These are phyloP conservation scores for Gymnocephalus cernua DNA, from an alignment of 2,113 vertebrate species.

Conservation along the genomic window DNA sequence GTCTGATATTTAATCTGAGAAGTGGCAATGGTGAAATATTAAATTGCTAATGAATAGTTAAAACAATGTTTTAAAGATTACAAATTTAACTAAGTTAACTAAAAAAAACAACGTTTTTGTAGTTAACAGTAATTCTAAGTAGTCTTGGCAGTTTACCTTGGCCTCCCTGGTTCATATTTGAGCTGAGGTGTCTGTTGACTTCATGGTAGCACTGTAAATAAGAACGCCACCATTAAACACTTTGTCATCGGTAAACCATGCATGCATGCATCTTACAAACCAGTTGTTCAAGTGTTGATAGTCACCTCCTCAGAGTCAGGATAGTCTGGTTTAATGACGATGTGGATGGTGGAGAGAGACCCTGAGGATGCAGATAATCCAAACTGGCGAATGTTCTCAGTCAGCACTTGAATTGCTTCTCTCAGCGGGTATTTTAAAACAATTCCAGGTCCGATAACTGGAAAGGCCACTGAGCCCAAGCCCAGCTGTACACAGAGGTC, in stretches of 20 bases:
- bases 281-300: not conserved
- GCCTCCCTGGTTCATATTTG: conserved; percentile 49
- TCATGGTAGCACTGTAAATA: conserved; percentile 63
- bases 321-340: conserved; percentile 69
- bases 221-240: not conserved
- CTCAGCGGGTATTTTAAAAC: conserved; percentile 46
- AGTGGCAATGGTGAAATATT: not conserved
- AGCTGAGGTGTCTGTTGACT: conserved; percentile 44
- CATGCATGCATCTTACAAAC: not conserved
- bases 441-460: conserved; percentile 74
- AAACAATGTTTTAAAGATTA: not conserved
- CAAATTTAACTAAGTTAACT: no score
- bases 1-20: not conserved
- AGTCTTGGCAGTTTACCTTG: conserved; percentile 47
- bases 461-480: conserved; percentile 66
- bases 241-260: not conserved
- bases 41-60: not conserved
- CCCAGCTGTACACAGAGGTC: conserved; percentile 62
- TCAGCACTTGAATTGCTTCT: conserved; percentile 66
- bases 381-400: conserved; percentile 61
- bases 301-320: conserved; percentile 65
- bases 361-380: conserved; percentile 20
- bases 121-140: not conserved
- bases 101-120: no score
- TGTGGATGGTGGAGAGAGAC: conserved; percentile 60